These are phyloP conservation scores for Nanorana parkeri DNA, from an alignment of 2,113 vertebrate species.

Conservation along the genomic window DNA sequence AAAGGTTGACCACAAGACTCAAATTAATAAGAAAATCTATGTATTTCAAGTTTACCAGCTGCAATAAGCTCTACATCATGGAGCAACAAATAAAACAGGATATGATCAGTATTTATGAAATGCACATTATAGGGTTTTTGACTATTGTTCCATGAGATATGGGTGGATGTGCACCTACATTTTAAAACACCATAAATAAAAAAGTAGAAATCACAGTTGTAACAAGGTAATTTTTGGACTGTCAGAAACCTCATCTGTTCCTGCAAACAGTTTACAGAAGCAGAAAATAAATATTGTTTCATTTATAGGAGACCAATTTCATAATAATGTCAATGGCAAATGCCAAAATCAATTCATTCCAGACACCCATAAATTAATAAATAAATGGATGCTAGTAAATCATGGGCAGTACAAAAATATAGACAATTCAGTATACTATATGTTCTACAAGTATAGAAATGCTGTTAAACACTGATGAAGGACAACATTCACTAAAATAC, in stretches of 20 bases:
- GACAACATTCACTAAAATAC: too few relatives aligned
- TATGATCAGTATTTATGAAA: not conserved
- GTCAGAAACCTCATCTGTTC: slow-evolving; percentile 54
- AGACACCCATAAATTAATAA: slow-evolving; percentile 62
- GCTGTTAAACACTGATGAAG: too few relatives aligned
- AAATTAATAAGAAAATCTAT: too few relatives aligned
- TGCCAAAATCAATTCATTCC: slow-evolving; percentile 66
- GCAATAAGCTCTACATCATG: not conserved
- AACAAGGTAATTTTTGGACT: slow-evolving; percentile 19
- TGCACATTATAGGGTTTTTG: not conserved
- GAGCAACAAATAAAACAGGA: not conserved
- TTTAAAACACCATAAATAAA: slow-evolving; percentile 20
- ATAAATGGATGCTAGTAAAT: slow-evolving; percentile 40
- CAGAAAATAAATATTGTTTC: slow-evolving; percentile 60
- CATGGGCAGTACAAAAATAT: not conserved
- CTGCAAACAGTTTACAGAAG: slow-evolving; percentile 53
- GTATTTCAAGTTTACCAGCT: not conserved
- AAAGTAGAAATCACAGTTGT: not conserved
- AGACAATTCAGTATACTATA: not conserved
- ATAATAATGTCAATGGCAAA: slow-evolving; percentile 67
- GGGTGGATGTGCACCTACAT: not conserved
- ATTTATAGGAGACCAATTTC: slow-evolving; percentile 56
- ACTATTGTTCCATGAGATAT: not conserved
- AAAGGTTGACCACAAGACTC: too few relatives aligned
- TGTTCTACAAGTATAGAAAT: not conserved